Conservation (phyloP, 2,888 invertebrate species). For the Eristalis arbustorum region DNA sequence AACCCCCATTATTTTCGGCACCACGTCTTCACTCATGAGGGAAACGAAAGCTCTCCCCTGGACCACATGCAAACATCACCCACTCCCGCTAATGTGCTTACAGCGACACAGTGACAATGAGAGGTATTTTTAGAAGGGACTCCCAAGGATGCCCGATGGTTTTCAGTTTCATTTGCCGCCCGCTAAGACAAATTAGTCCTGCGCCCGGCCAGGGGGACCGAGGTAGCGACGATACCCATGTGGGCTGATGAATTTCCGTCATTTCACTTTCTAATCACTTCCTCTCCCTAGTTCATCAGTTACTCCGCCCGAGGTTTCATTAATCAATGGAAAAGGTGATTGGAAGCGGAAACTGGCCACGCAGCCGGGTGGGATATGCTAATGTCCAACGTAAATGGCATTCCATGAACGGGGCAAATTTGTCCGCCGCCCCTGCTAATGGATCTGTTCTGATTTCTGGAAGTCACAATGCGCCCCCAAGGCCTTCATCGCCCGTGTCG, state of each 20-base stretch:
- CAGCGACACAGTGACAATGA: too few relatives aligned
- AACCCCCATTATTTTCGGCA: not conserved
- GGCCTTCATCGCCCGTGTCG: too few relatives aligned
- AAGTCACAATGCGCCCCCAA: not conserved
- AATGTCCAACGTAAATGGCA: not conserved
- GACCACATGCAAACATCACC: not conserved
- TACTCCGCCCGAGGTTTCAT: not conserved
- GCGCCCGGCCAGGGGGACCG: not conserved
- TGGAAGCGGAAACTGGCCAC: not conserved
- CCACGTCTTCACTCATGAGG: not conserved
- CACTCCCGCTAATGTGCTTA: not conserved
- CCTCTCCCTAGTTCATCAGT: not conserved
- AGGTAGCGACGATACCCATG: not conserved
- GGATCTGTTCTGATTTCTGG: not conserved
- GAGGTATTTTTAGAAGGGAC: not conserved
- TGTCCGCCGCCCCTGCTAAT: not conserved
- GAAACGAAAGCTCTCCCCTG: not conserved
- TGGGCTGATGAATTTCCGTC: not conserved
- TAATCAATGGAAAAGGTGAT: not conserved
- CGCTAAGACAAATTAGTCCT: not conserved
- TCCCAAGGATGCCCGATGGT: not conserved
- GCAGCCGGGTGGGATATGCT: not conserved
- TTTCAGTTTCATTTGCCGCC: not conserved
- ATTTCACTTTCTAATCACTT: not conserved
- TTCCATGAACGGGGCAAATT: not conserved